A percentile compares a stretch with the other conserved stretches of the same genome.
These are phyloP conservation scores for Phania funesta DNA, from an alignment of 2,888 invertebrate genomes.

Conservation along the genomic window DNA sequence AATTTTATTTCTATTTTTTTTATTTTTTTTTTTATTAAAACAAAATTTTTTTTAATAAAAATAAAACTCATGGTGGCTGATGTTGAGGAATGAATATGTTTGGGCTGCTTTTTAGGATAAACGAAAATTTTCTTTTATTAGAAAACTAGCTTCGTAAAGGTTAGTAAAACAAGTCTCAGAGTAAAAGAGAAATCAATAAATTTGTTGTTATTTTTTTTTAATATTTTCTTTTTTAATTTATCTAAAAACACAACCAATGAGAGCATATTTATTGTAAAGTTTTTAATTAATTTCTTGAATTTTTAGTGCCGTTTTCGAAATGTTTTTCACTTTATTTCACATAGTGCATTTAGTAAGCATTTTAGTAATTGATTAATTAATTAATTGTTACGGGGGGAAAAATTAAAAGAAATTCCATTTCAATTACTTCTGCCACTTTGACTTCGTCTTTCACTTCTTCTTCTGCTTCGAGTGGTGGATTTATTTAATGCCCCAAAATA, in stretches of 20 bases:
- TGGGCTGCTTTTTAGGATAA: background rate
- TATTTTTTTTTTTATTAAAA: no score
- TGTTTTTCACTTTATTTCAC: no score
- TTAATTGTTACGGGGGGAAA: background rate
- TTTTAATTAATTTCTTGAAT: slow-evolving; percentile 63
- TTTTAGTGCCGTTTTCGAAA: slow-evolving; percentile 55
- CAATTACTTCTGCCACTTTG: no score
- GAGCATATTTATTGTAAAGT: slow-evolving; percentile 76
- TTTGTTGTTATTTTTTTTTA: slow-evolving; percentile 44
- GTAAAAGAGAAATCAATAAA: slow-evolving; percentile 3
- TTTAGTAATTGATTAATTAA: background rate
- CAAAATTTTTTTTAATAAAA: no score
- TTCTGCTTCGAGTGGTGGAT: no score
- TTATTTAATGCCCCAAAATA: background rate
- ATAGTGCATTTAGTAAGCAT: slow-evolving; percentile 43
- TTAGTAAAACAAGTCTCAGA: slow-evolving; percentile 6
- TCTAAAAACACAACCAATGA: slow-evolving; percentile 81
- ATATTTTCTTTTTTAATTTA: slow-evolving; percentile 69
- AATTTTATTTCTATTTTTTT: background rate
- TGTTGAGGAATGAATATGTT: no score
- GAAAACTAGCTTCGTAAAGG: background rate
- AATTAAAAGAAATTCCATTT: no score
- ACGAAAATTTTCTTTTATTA: background rate
- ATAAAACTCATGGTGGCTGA: no score
- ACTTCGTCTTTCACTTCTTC: no score